These are phyloP conservation scores for Loris lydekkerianus DNA, from an alignment of 2,797 vertebrate species.

Conservation along the genomic window DNA sequence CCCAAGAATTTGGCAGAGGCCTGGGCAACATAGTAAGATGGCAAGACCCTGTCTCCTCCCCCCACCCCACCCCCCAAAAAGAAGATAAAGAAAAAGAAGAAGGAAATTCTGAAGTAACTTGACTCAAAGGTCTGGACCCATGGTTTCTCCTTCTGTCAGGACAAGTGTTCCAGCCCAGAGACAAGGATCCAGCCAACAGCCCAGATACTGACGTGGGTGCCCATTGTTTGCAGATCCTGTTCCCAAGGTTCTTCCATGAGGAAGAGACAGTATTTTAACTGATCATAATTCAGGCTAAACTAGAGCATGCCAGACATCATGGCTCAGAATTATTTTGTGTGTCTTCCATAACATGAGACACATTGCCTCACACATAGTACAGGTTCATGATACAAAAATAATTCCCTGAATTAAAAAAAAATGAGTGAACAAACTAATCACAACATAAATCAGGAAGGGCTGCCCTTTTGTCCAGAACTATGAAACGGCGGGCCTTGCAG, in stretches of 20 bases:
- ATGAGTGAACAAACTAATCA: constrained; percentile 49
- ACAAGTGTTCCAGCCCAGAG: background rate
- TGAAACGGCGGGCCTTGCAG: constrained; percentile 3
- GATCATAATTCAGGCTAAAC: background rate
- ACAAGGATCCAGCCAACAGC: background rate
- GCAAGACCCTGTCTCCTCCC: too few species aligned
- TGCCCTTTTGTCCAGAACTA: constrained; percentile 64
- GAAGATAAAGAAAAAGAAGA: background rate
- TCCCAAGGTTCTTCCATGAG: constrained; percentile 39
- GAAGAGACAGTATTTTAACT: constrained; percentile 45
- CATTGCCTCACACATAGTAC: background rate
- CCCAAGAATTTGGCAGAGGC: too few species aligned
- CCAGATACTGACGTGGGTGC: background rate
- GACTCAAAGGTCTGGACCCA: background rate
- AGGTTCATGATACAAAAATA: constrained; percentile 12
- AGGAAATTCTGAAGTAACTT: background rate
- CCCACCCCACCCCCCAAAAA: too few species aligned
- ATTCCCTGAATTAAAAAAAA: constrained; percentile 34
- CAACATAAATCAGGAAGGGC: constrained; percentile 53
- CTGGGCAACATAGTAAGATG: too few species aligned
- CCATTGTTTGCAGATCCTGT: constrained; percentile 48
- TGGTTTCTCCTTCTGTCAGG: background rate
- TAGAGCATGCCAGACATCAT: background rate
- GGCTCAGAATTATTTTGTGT: background rate
- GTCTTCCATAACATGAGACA: background rate